Conservation (phyloP, 2,797 vertebrate genomes). For the Ambastaia sidthimunki region DNA sequence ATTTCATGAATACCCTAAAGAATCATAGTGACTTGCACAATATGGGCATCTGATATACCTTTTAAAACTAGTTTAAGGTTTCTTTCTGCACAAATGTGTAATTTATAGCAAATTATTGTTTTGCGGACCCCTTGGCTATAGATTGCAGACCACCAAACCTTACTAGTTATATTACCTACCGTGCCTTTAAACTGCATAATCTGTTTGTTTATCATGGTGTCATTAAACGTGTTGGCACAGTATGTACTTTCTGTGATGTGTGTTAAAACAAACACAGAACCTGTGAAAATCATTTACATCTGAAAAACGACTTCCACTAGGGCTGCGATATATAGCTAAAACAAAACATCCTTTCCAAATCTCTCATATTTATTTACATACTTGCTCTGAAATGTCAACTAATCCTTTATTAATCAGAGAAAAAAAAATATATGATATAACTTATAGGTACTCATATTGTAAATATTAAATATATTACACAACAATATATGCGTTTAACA, state of each 20-base stretch:
- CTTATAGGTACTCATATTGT: neutral
- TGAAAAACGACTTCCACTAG: constrained; percentile 52
- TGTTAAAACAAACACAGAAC: constrained; percentile 18
- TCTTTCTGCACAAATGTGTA: too few species aligned
- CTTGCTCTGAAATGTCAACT: too few species aligned
- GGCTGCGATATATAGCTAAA: neutral
- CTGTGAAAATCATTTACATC: constrained; percentile 56
- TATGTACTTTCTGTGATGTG: neutral
- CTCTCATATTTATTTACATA: neutral
- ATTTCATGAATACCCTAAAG: too few species aligned
- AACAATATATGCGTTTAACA: neutral
- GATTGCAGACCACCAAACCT: too few species aligned
- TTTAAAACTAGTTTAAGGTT: too few species aligned
- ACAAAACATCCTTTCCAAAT: neutral
- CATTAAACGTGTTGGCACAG: constrained; percentile 1
- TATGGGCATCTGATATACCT: too few species aligned
- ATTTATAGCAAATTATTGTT: too few species aligned
- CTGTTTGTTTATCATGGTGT: constrained; percentile 19
- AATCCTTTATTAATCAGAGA: too few species aligned
- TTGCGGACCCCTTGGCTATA: too few species aligned
- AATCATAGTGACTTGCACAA: too few species aligned
- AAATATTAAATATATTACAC: neutral
- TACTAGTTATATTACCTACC: neutral
- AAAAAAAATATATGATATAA: too few species aligned
- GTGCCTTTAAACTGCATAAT: neutral